These are phyloP conservation scores for Bilobella aurantiaca DNA, from an alignment of 1,140 invertebrate genomes.

Conservation along the genomic window DNA sequence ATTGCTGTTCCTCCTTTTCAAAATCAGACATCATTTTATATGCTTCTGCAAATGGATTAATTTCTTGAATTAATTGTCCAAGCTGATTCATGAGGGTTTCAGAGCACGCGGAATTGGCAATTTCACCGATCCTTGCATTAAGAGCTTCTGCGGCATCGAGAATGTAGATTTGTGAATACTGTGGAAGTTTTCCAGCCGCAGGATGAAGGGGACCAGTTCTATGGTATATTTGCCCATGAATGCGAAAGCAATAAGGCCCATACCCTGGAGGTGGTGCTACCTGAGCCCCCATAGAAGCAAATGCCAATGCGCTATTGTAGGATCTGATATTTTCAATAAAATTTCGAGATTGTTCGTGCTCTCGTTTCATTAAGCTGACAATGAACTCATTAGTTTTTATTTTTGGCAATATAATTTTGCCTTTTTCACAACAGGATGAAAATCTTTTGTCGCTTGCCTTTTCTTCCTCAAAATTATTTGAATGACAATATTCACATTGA, in stretches of 20 bases:
- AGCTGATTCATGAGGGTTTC: constrained; percentile 4
- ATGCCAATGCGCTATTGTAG: constrained; percentile 36
- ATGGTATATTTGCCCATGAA: constrained; percentile 39
- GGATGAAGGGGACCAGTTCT: constrained; percentile 17
- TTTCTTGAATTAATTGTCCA: background rate
- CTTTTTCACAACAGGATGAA: constrained; percentile 12
- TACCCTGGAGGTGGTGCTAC: background rate
- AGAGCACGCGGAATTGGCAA: constrained; percentile 10
- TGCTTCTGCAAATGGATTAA: constrained; percentile 26
- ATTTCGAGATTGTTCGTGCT: constrained; percentile 15
- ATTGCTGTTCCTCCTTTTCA: constrained; percentile 20
- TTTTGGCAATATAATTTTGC: constrained; percentile 8
- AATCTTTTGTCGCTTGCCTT: background rate
- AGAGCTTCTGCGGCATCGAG: constrained; percentile 17
- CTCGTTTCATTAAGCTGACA: constrained; percentile 2
- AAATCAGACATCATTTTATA: constrained; percentile 34
- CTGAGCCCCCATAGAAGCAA: constrained; percentile 36
- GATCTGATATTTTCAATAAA: constrained; percentile 36
- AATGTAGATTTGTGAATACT: constrained; percentile 36
- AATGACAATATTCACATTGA: background rate
- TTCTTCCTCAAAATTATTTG: background rate
- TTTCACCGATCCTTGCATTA: background rate
- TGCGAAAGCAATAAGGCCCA: constrained; percentile 35
- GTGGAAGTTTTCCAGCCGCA: background rate
- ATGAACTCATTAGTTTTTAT: background rate